These are phyloP conservation scores for Oophaga sylvatica DNA, from an alignment of 2,797 vertebrate species.

Conservation along the genomic window DNA sequence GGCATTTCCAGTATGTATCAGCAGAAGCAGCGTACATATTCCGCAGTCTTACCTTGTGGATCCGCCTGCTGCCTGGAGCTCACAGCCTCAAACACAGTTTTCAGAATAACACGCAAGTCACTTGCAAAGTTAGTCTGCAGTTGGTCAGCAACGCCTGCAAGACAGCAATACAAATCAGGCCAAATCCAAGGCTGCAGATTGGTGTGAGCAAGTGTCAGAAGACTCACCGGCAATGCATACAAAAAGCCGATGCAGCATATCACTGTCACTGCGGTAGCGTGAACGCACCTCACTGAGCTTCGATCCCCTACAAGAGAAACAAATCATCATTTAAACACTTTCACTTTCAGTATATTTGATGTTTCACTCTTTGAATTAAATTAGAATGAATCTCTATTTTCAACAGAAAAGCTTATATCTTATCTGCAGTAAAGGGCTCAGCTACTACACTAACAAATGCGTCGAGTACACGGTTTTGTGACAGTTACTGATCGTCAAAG, in stretches of 20 bases:
- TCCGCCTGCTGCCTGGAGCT: constrained; percentile 62
- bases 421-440: too few species aligned
- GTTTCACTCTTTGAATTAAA: too few species aligned
- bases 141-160: constrained; percentile 74
- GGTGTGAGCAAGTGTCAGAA: not conserved
- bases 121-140: constrained; percentile 79
- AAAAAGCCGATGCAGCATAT: constrained; percentile 76
- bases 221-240: constrained; percentile 75
- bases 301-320: constrained; percentile 9
- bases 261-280: constrained; percentile 69
- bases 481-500: too few species aligned
- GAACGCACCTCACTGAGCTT: constrained; percentile 63
- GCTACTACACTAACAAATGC: too few species aligned
- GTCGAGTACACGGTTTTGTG: too few species aligned
- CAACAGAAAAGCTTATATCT: too few species aligned
- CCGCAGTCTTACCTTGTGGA: constrained; percentile 60
- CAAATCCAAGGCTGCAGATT: not conserved
- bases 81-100: constrained; percentile 71
- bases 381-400: too few species aligned
- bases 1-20: not conserved
- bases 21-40: not conserved
- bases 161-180: constrained; percentile 16
- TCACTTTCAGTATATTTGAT: too few species aligned
- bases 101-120: constrained; percentile 73
- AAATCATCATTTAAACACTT: not conserved